phyloP scores from a whole-genome alignment of 1,140 invertebrate genomes.

The Manduca sexta region DNA sequence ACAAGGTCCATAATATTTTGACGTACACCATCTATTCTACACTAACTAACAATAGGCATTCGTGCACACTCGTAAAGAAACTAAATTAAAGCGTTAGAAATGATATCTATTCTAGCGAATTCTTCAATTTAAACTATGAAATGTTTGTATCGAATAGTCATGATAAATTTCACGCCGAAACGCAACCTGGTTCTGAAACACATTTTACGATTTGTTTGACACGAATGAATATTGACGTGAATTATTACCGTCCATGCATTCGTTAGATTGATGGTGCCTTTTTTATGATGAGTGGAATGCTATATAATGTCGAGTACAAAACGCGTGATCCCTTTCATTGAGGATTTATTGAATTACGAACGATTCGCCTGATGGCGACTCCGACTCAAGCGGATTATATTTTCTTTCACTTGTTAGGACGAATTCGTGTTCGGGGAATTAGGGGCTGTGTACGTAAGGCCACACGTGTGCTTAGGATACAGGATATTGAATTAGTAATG shows the following conservation, averaged over 20 bases:
- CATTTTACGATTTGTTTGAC: constrained; percentile 41
- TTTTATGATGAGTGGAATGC: constrained; percentile 36
- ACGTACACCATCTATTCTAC: no score
- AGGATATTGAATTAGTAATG: no score
- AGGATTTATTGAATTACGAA: constrained; percentile 35
- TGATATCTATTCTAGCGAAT: no score
- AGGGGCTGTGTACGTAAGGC: no score
- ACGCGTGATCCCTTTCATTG: constrained; percentile 36
- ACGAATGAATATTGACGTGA: constrained; percentile 39
- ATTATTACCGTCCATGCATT: constrained; percentile 35
- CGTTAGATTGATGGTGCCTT: constrained; percentile 27
- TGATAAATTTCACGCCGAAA: not conserved
- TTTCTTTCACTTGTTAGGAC: not conserved
- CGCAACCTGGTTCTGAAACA: constrained; percentile 14
- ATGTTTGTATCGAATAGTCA: not conserved
- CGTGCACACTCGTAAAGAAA: no score
- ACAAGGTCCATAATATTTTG: no score
- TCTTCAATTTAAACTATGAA: no score
- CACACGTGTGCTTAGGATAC: no score
- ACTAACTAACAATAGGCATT: no score
- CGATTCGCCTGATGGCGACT: not conserved
- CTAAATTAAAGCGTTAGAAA: no score
- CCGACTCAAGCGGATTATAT: not conserved
- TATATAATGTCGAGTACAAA: constrained; percentile 34
- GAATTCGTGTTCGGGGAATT: no score